Conservation (phyloP, 2,113 vertebrate species). For the Atractosteus spatula region DNA sequence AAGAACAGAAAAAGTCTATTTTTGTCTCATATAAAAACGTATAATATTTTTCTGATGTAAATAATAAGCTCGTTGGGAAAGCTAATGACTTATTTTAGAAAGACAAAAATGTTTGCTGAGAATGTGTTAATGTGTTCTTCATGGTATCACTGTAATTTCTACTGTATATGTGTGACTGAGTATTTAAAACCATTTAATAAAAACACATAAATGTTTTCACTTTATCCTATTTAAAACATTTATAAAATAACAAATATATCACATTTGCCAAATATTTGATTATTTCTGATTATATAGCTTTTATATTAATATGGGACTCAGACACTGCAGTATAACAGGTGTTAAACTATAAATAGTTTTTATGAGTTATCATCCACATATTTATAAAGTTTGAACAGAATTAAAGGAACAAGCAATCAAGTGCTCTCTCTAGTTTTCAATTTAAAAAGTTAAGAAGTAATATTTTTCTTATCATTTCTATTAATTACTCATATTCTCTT, state of each 20-base stretch:
- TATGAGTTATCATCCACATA: no score
- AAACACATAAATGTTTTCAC: constrained; percentile 15
- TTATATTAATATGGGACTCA: no score
- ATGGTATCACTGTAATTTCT: constrained; percentile 49
- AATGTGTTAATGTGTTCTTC: constrained; percentile 17
- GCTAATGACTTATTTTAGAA: constrained; percentile 47
- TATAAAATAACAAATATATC: no score
- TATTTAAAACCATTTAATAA: constrained; percentile 71
- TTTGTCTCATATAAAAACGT: constrained; percentile 54
- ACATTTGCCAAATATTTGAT: no score
- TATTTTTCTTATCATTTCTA: no score
- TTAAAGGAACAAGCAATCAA: no score
- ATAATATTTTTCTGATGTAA: constrained; percentile 69
- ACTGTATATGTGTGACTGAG: constrained; percentile 50
- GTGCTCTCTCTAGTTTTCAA: neutral
- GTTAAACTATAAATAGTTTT: no score
- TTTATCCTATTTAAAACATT: neutral
- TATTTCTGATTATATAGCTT: no score
- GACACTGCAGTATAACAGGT: no score
- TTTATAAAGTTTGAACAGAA: no score
- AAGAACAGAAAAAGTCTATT: constrained; percentile 47
- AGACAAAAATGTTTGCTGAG: constrained; percentile 24
- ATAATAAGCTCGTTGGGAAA: constrained; percentile 57
- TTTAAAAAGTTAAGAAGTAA: neutral
- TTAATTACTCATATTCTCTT: no score